phyloP scores from a whole-genome alignment of 2,797 vertebrate species.

The Melanotaenia maccullochi region DNA sequence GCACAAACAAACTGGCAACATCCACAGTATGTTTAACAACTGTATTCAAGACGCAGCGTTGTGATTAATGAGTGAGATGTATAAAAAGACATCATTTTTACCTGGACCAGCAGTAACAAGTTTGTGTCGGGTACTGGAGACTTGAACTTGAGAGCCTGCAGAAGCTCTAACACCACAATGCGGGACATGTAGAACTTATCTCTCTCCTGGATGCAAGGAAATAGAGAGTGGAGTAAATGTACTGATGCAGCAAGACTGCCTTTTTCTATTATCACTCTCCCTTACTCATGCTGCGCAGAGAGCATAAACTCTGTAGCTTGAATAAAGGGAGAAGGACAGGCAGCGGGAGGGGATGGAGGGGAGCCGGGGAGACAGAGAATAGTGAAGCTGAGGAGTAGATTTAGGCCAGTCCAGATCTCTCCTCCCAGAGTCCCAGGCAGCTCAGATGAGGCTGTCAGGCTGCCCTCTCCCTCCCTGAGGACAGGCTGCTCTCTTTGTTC shows the following conservation, averaged over 20 bases:
- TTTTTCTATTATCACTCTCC: slow-evolving; percentile 77
- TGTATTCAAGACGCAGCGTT: slow-evolving; percentile 8
- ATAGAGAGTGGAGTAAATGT: slow-evolving; percentile 75
- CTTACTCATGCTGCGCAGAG: slow-evolving; percentile 74
- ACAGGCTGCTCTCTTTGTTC: slow-evolving; percentile 82
- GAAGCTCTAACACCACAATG: slow-evolving; percentile 94
- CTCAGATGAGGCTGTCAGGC: slow-evolving; percentile 80
- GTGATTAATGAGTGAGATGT: slow-evolving; percentile 4
- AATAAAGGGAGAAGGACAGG: slow-evolving; percentile 74
- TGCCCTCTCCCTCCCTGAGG: slow-evolving; percentile 78
- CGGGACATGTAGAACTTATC: slow-evolving; percentile 99
- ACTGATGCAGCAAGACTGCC: slow-evolving; percentile 78
- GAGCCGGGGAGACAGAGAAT: slow-evolving; percentile 66
- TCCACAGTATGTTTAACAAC: slow-evolving; percentile 27
- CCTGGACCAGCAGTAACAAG: slow-evolving; percentile 96
- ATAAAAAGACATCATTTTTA: slow-evolving; percentile 65
- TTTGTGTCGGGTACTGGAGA: slow-evolving; percentile 97
- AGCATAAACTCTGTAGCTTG: slow-evolving; percentile 75
- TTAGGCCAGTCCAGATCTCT: slow-evolving; percentile 82
- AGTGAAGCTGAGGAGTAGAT: slow-evolving; percentile 79
- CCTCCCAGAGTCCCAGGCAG: slow-evolving; percentile 82
- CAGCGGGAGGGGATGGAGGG: slow-evolving; percentile 57
- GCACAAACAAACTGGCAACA: slow-evolving; percentile 94
- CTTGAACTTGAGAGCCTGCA: slow-evolving; percentile 98
- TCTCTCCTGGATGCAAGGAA: slow-evolving; percentile 87